Conservation (phyloP, 2,113 vertebrate species). For the Albula glossodonta region DNA sequence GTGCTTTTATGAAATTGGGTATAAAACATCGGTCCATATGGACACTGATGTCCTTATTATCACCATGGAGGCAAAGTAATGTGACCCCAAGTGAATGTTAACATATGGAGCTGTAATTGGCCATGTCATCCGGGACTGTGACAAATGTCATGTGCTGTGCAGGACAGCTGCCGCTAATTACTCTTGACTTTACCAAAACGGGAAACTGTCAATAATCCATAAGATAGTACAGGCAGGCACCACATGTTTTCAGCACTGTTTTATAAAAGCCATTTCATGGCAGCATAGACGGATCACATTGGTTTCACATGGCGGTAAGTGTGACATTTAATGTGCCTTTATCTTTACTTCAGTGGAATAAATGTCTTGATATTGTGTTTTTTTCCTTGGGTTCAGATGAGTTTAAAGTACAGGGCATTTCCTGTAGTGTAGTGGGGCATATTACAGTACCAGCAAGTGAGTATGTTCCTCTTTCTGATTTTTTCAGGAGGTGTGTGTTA, state of each 20-base stretch:
- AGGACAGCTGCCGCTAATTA: conserved; percentile 45
- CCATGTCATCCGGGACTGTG: conserved; percentile 38
- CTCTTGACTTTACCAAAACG: not conserved
- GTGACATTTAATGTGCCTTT: not conserved
- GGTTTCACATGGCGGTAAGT: not conserved
- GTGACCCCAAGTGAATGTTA: conserved; percentile 37
- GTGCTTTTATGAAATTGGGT: not conserved
- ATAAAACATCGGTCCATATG: not conserved
- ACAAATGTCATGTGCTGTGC: conserved; percentile 42
- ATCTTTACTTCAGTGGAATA: not conserved
- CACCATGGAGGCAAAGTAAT: not conserved
- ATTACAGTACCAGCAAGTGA: no score
- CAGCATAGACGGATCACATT: not conserved
- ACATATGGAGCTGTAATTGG: conserved; percentile 25
- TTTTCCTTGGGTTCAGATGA: not conserved
- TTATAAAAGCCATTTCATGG: not conserved
- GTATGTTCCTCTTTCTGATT: no score
- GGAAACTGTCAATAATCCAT: conserved; percentile 17
- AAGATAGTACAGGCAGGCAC: not conserved
- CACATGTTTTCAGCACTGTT: not conserved
- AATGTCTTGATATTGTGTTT: not conserved
- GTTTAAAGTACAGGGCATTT: not conserved
- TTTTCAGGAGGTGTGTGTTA: no score
- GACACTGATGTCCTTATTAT: no score
- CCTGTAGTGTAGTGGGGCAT: no score